Percentiles rank a stretch among this genome's conserved stretches.
These are phyloP conservation scores for Oligia latruncula DNA, from an alignment of 2,888 invertebrate species.

Conservation along the genomic window DNA sequence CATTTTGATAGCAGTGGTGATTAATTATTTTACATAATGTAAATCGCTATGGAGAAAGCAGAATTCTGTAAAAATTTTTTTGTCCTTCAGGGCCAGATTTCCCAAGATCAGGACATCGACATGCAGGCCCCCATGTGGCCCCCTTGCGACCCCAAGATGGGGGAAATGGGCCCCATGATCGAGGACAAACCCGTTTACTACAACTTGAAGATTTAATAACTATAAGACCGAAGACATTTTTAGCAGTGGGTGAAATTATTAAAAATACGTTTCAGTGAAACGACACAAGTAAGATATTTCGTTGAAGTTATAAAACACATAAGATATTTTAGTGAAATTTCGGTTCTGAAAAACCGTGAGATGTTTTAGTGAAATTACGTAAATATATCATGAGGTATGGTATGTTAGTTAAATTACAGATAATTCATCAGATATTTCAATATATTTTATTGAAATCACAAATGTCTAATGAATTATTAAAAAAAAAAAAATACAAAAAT, in stretches of 20 bases:
- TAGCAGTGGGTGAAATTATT: neutral
- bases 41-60: neutral
- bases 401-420: no score
- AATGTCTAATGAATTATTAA: neutral
- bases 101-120: conserved; percentile 71
- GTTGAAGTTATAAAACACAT: neutral
- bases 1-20: no score
- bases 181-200: conserved; percentile 80
- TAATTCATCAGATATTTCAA: neutral
- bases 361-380: neutral
- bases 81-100: conserved; percentile 68
- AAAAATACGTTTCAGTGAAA: neutral
- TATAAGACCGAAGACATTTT: neutral
- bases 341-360: neutral
- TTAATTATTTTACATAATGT: no score
- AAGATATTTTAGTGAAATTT: neutral
- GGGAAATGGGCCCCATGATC: conserved; percentile 72
- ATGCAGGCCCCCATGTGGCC: conserved; percentile 76
- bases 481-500: neutral
- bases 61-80: neutral
- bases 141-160: conserved; percentile 77
- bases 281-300: neutral
- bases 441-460: neutral
- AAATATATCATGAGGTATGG: neutral
- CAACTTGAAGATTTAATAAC: conserved; percentile 78